Percentiles rank a stretch among this genome's conserved stretches.
Evolutionary conservation across 2,888 invertebrate genomes (phyloP).

Genomic region (Protophormia terraenovae): DNA sequence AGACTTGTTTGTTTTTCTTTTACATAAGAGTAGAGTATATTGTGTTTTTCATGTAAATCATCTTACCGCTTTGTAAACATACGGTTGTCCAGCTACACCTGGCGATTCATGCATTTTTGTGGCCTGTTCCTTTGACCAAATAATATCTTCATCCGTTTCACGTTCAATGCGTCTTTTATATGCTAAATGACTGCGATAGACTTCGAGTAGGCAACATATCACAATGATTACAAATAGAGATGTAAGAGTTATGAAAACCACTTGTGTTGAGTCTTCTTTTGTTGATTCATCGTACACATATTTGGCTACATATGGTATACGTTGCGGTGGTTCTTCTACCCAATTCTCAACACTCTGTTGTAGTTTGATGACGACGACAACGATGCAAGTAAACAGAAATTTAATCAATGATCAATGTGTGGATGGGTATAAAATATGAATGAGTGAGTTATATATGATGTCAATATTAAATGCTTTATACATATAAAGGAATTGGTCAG

Average conservation of each 20-base stretch:
- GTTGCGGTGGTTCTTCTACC: conserved; percentile 92
- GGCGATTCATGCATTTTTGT: conserved; percentile 86
- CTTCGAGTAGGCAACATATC: conserved; percentile 87
- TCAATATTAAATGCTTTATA: neutral
- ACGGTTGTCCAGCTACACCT: conserved; percentile 79
- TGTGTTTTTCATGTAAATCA: conserved; percentile 26
- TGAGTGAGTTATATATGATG: neutral
- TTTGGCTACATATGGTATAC: conserved; percentile 88
- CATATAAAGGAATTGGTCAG: neutral
- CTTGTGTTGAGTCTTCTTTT: conserved; percentile 90
- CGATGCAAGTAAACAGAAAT: conserved; percentile 32
- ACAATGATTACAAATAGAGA: conserved; percentile 88
- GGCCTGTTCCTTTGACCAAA: conserved; percentile 88
- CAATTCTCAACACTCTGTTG: conserved; percentile 88
- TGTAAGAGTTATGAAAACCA: conserved; percentile 90
- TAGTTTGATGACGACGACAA: too few relatives aligned
- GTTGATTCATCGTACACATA: conserved; percentile 87
- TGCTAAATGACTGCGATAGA: conserved; percentile 88
- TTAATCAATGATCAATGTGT: conserved; percentile 26
- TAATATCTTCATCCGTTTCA: conserved; percentile 89
- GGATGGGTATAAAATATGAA: neutral
- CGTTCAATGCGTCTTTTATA: conserved; percentile 88
- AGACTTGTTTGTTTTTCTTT: neutral
- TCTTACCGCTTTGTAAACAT: conserved; percentile 83
- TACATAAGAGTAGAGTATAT: neutral